Conservation (phyloP, 2,113 vertebrate genomes). For the Etia nguti region DNA sequence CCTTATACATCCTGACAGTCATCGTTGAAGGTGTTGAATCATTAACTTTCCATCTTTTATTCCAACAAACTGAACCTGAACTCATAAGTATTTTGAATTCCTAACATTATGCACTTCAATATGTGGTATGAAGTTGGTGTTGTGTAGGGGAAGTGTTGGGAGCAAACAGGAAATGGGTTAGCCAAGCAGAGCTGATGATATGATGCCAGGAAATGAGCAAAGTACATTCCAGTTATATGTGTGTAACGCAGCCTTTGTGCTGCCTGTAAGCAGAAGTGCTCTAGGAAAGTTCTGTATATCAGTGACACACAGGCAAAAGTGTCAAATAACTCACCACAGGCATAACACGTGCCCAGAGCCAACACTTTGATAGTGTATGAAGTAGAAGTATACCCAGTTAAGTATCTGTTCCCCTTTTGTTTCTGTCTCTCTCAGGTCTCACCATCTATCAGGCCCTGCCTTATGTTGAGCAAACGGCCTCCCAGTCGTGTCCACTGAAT, state of each 20-base stretch:
- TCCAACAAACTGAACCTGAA: background rate
- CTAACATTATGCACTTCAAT: background rate
- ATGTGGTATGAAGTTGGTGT: background rate
- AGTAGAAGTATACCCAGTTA: background rate
- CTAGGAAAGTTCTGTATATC: background rate
- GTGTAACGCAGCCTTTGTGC: background rate
- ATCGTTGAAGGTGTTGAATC: slow-evolving; percentile 79
- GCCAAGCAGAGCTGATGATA: background rate
- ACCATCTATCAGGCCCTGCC: slow-evolving; percentile 79
- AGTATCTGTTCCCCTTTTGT: background rate
- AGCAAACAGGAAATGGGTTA: slow-evolving; percentile 38
- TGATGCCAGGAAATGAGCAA: slow-evolving; percentile 32
- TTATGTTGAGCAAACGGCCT: slow-evolving; percentile 72
- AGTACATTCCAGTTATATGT: background rate
- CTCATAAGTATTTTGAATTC: background rate
- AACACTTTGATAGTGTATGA: background rate
- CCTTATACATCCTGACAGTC: slow-evolving; percentile 79
- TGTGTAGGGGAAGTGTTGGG: background rate
- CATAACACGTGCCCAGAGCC: background rate
- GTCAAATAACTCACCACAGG: background rate
- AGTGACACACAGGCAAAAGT: background rate
- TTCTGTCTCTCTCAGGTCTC: slow-evolving; percentile 67
- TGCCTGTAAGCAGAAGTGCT: background rate
- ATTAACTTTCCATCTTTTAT: background rate
- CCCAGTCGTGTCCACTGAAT: slow-evolving; percentile 21